Base-by-base conservation (phyloP, 2,113 vertebrate genomes). In the Albula goreensis region DNA sequence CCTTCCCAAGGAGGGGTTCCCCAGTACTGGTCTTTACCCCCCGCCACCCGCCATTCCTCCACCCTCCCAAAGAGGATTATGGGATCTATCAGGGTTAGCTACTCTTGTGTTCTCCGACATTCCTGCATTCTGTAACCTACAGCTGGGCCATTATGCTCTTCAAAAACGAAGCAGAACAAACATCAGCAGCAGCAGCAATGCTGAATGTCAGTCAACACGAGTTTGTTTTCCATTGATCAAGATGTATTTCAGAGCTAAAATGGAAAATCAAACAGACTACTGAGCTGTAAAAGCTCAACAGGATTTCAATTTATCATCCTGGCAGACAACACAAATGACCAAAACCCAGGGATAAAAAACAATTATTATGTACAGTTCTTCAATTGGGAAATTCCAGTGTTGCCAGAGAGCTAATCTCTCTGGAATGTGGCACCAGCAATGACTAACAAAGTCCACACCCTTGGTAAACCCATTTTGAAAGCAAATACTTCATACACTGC, bases 351-450 rank as follows among this genome's bases (percentile, higher is more conserved):
- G 13, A 12, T 6, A 84, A 86, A 88, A 80, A 13, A 50, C 80
- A 83, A 82, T 85, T 85, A 78, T 78, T 81, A 56, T 81, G 80
- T 82, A 87, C 80, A 66, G 17, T 66, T 60, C 53, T 83, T 49
- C 57, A 57, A 41, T 41, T 15, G 57, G 78, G 77, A 78, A 83
- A 87, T 89, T 89, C 81, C 77, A 83, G 53, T 79, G 79, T 85
- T 11, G 77, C 89, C 85, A 88, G 87, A 83, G 66, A 57, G 84
- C 81, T 87, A 87, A 89, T 91, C 85, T 87, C 77, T 49, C 51
- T 81, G 88, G 87, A 89, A 91, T 90, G 87, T 83, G 41, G 63
- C 57, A 77, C n/a, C 83, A 84, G 87, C 90, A 89, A 63, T 87
- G 83, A 85, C 85, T 13, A 85, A 56, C 17, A 78, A 89, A 84